Evolutionary conservation across 2,888 invertebrate genomes (phyloP), one percentile per base, ranked within the genome.

Genomic region (Julus scandinavius): DNA sequence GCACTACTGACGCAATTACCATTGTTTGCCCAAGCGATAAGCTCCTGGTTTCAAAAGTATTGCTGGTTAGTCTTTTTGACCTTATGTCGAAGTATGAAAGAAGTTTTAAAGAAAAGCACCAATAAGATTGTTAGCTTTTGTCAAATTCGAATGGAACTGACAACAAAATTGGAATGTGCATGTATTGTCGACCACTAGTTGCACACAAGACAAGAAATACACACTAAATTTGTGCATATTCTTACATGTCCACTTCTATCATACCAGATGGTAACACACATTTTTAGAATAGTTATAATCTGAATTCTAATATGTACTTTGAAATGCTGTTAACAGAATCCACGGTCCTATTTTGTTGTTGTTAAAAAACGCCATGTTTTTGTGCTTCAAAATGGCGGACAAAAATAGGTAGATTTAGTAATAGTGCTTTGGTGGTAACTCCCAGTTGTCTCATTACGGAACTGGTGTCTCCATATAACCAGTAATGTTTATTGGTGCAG

Each of bases 1-100:
- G 80, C 80, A 80, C 80, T 38, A 29, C 80, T 29, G 20, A 72
- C 29, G 20, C 7, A 6, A 29, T 72, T 72, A 72, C 72, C 72
- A n/a, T 72, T 72, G 72, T 72, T 80, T 15, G 38, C 80, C 38
- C 29, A 80, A 29, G n/a, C 80, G 80, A 80, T 80, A 80, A 80
- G 80, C 80, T 80, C 29, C 80, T 80, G 80, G 80, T 80, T 80
- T 80, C 80, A 38, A 80, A 38, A 15, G 72, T 7, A 38, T 29
- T 11, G 72, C 29, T 72, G 72, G 29, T 20, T 72, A 29, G 72
- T 72, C n/a, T 54, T 50, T 58, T 63, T 80, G 38, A 80, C 13
- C 80, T 38, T 38, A 15, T 54, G 2, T 3, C 80, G 4, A 38
- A 80, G 38, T 54, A 29, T 20, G 54, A 54, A 1, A 3, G 11